A percentile compares a stretch with the other conserved stretches of the same genome.
Conservation (phyloP, 2,888 invertebrate species). For the Volucella inflata region DNA sequence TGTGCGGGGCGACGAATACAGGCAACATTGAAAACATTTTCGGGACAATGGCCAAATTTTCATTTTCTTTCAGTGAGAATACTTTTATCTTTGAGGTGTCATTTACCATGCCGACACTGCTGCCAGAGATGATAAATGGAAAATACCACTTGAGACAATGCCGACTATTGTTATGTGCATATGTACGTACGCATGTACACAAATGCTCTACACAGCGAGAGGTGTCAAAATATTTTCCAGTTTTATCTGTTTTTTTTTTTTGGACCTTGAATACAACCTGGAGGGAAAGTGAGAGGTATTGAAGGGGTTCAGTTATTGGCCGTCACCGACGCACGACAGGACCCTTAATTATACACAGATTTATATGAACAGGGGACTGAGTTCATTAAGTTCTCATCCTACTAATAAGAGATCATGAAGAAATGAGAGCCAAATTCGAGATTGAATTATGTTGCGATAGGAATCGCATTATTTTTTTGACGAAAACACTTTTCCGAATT, state of each 20-base stretch:
- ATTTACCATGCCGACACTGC: slow-evolving; percentile 2
- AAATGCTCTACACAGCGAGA: slow-evolving; percentile 48
- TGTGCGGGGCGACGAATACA: not conserved
- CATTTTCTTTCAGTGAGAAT: slow-evolving; percentile 25
- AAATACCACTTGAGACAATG: slow-evolving; percentile 68
- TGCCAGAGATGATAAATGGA: slow-evolving; percentile 48
- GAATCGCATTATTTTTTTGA: too few species aligned
- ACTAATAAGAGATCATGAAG: too few species aligned
- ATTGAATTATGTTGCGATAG: too few species aligned
- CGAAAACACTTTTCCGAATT: too few species aligned
- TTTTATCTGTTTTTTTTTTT: not conserved
- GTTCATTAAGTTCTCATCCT: too few species aligned
- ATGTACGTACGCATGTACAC: too few species aligned
- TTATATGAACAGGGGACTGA: too few species aligned
- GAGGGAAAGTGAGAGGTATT: slow-evolving; percentile 2
- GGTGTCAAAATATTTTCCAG: slow-evolving; percentile 58
- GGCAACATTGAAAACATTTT: slow-evolving; percentile 40
- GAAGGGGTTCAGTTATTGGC: too few species aligned
- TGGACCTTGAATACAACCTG: slow-evolving; percentile 26
- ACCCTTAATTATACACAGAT: too few species aligned
- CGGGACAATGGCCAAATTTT: slow-evolving; percentile 61
- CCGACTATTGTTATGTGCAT: slow-evolving; percentile 12
- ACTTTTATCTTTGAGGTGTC: slow-evolving; percentile 45
- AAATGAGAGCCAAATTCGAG: too few species aligned
- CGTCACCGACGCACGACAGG: too few species aligned